A percentile compares a stretch with the other conserved stretches of the same genome.
These are phyloP conservation scores for Dolichopus griseipennis DNA, from an alignment of 2,888 invertebrate species.

Conservation along the genomic window DNA sequence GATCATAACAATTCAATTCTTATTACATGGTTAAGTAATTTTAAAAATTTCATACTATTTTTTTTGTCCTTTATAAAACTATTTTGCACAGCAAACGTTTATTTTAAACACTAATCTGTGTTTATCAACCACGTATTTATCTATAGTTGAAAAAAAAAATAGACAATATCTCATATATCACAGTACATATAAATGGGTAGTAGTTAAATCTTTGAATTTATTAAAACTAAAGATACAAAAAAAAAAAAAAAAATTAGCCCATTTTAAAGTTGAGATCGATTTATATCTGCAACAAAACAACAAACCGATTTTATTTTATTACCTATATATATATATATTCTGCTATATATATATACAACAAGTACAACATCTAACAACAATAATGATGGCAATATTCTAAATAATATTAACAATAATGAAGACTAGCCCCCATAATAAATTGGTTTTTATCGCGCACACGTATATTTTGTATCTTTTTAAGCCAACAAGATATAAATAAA, in stretches of 20 bases:
- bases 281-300: not conserved
- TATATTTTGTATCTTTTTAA: not conserved
- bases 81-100: too few species aligned
- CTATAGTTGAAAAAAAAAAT: not conserved
- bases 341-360: too few species aligned
- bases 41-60: too few species aligned
- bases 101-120: not conserved
- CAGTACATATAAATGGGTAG: not conserved
- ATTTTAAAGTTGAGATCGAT: not conserved
- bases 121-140: not conserved
- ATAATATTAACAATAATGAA: not conserved
- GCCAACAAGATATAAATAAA: too few species aligned
- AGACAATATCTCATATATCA: not conserved
- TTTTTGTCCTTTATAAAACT: too few species aligned
- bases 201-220: too few species aligned
- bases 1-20: too few species aligned
- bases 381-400: not conserved
- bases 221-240: not conserved
- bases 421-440: slow-evolving; percentile 6
- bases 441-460: not conserved
- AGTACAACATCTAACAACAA: not conserved
- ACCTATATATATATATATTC: not conserved
- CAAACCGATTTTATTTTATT: not conserved
- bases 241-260: not conserved
- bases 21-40: too few species aligned